phyloP scores from a whole-genome alignment of 2,113 vertebrate species.

The Gobius niger region DNA sequence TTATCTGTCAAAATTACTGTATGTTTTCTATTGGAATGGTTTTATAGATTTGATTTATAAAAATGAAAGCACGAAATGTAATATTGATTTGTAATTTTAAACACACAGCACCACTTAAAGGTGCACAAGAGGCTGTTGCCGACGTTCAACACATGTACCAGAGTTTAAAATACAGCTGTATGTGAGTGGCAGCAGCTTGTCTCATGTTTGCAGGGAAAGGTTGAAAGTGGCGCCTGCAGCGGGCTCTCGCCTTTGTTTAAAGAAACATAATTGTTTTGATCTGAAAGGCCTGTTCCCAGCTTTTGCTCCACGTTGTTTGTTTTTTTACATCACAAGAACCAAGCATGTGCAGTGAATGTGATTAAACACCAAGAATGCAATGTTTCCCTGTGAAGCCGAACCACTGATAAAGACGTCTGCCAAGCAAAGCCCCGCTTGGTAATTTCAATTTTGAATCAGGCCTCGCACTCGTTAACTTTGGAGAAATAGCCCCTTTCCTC shows the following conservation, averaged over 20 bases:
- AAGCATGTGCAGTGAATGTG: background rate
- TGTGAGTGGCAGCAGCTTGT: background rate
- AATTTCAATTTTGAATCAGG: constrained; percentile 24
- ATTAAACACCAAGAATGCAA: constrained; percentile 2
- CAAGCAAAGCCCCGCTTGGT: constrained; percentile 5
- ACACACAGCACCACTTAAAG: background rate
- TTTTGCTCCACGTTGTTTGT: background rate
- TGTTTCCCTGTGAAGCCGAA: background rate
- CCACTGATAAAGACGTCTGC: background rate
- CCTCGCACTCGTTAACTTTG: background rate
- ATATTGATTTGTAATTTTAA: background rate
- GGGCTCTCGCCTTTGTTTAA: background rate
- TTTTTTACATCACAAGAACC: background rate
- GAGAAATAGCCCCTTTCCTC: background rate
- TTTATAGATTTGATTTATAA: too few species aligned
- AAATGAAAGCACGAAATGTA: too few species aligned
- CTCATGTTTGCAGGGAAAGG: background rate
- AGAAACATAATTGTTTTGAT: background rate
- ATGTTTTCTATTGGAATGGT: too few species aligned
- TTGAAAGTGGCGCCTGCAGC: background rate
- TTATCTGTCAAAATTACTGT: too few species aligned
- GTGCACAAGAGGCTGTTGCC: background rate
- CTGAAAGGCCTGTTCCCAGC: constrained; percentile 2
- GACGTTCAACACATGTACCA: background rate
- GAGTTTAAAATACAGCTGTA: background rate